Evolutionary conservation across 2,797 vertebrate genomes (phyloP), one percentile per base, ranked within the genome.

Genomic region (Micromesistius poutassou): DNA sequence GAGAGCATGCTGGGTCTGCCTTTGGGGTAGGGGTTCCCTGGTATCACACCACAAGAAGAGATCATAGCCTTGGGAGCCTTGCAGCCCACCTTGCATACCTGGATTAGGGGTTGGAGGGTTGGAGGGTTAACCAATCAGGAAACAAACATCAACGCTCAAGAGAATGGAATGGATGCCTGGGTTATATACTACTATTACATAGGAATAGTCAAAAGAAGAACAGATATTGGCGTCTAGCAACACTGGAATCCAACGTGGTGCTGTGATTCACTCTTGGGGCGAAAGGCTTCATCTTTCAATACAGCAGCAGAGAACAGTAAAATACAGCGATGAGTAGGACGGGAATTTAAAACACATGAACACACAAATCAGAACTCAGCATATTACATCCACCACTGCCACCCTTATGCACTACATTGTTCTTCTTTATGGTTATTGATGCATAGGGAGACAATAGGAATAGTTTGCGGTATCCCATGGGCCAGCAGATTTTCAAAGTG

Each of bases 61-160:
- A 98, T 97, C 97, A 98, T 98, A 68, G 97, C 97, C 80, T 98
- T 95, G 74, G 98, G 98, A 85, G 98, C 98, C 92, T 98, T 98
- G 89, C 97, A 99, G 78, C 98, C 98, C 1, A 95, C 95, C 84
- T 98, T 99, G 84, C 95, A 96, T 84, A 98, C 98, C 98, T 99
- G 22, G n/a, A 19, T 55, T 19, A 72, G 7, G 83, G 83, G 87
- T 55, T 72, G 12, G 83, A 36, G 28, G 74, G n/a, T n/a, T n/a
- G n/a, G n/a, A n/a, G n/a, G n/a, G n/a, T n/a, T n/a, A 9, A 30
- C 5, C 55, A 25, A n/a, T 62, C n/a, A 62, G 55, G 55, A 55
- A 46, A 46, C 42, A 4, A 19, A 19, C 42, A 19, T 22, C 3
- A 19, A 5, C 42, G 50, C 5, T 55, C 42, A 14, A 46, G 16